phyloP scores from a whole-genome alignment of 2,888 invertebrate genomes.

The Diarsia mendica region DNA sequence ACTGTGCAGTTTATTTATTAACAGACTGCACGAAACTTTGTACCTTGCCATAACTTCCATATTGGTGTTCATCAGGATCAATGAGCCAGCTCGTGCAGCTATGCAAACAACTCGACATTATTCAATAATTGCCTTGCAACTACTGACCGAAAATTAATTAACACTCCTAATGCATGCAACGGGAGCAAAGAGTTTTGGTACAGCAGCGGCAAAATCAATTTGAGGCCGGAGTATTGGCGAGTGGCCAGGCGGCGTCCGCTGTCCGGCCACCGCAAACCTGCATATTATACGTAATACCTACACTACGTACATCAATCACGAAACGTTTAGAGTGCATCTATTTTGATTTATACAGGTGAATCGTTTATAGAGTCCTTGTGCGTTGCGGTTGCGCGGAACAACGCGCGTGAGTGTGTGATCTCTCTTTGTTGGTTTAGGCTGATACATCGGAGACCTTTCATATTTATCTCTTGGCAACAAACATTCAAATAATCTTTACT shows the following conservation, averaged over 20 bases:
- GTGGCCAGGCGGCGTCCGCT: slow-evolving; percentile 78
- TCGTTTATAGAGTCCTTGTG: slow-evolving; percentile 63
- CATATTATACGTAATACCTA: slow-evolving; percentile 74
- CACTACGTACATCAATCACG: slow-evolving; percentile 70
- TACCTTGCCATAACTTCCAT: slow-evolving; percentile 1
- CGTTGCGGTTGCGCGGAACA: slow-evolving; percentile 57
- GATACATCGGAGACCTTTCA: slow-evolving; percentile 5
- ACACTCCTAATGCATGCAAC: slow-evolving; percentile 80
- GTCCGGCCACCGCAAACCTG: slow-evolving; percentile 76
- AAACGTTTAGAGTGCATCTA: slow-evolving; percentile 71
- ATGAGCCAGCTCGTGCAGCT: background rate
- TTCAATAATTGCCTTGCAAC: slow-evolving; percentile 49
- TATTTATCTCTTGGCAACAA: background rate
- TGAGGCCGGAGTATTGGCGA: slow-evolving; percentile 84
- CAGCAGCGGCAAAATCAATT: slow-evolving; percentile 86
- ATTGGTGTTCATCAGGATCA: slow-evolving; percentile 5
- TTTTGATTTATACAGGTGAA: slow-evolving; percentile 70
- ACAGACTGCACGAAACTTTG: background rate
- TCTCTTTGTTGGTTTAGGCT: slow-evolving; percentile 33
- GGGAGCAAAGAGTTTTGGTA: slow-evolving; percentile 82
- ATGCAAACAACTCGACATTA: slow-evolving; percentile 39
- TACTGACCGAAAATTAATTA: slow-evolving; percentile 78
- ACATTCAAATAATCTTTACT: background rate
- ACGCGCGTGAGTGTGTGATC: slow-evolving; percentile 34
- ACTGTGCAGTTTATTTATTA: slow-evolving; percentile 20